A percentile compares a stretch with the other conserved stretches of the same genome.
These are phyloP conservation scores for Megaceryle torquata DNA, from an alignment of 2,113 vertebrate genomes.

Conservation along the genomic window DNA sequence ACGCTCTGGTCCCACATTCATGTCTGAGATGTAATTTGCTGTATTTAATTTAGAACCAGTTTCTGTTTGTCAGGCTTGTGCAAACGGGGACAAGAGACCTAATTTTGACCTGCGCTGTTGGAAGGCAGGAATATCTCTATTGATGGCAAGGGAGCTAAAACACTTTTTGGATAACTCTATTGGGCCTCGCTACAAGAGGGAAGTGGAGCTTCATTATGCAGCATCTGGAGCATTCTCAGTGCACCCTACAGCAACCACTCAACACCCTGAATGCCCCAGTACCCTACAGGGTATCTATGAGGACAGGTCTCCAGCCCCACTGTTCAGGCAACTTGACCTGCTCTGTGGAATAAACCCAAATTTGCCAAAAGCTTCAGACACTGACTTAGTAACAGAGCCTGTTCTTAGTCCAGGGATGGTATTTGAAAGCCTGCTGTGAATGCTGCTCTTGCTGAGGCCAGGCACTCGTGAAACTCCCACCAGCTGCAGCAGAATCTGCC, in stretches of 20 bases:
- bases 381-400: background rate
- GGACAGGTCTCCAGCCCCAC: background rate
- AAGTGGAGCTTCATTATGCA: fast-evolving
- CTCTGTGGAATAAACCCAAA: background rate
- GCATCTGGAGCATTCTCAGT: background rate
- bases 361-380: background rate
- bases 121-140: background rate
- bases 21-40: background rate
- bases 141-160: background rate
- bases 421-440: background rate
- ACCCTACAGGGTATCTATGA: fast-evolving
- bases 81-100: background rate
- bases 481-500: background rate
- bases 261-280: fast-evolving
- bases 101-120: background rate
- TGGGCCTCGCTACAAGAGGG: background rate
- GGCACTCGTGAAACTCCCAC: background rate
- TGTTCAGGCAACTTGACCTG: background rate
- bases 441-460: background rate
- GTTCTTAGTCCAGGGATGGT: background rate
- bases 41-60: background rate
- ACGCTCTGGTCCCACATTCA: fast-evolving
- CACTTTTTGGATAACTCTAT: background rate
- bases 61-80: background rate
- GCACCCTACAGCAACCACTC: background rate